These are phyloP conservation scores for Eremobia ochroleuca DNA, from an alignment of 2,888 invertebrate genomes.

Conservation along the genomic window DNA sequence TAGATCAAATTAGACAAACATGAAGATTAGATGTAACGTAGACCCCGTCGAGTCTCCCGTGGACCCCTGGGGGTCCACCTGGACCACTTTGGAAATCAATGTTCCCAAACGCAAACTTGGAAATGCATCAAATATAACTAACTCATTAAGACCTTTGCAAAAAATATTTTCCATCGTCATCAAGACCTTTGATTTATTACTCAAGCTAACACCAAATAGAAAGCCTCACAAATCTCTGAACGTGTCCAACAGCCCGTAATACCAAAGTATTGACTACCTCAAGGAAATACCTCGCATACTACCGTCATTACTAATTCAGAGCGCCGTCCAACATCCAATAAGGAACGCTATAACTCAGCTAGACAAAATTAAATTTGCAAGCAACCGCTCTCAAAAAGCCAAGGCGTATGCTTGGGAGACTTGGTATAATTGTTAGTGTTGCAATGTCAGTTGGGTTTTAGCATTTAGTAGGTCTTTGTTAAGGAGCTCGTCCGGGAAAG, in stretches of 20 bases:
- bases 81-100: too few species aligned
- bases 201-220: constrained; percentile 31
- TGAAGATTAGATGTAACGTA: too few species aligned
- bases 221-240: constrained; percentile 37
- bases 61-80: too few species aligned
- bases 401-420: not conserved
- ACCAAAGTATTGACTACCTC: constrained; percentile 51
- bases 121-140: not conserved
- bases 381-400: constrained; percentile 64
- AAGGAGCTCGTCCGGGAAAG: not conserved
- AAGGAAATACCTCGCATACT: constrained; percentile 52
- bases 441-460: constrained; percentile 1
- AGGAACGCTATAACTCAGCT: constrained; percentile 68
- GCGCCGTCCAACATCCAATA: constrained; percentile 65
- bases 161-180: not conserved
- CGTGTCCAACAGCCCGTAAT: constrained; percentile 23
- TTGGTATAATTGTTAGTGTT: constrained; percentile 10
- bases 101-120: too few species aligned
- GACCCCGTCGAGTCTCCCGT: too few species aligned
- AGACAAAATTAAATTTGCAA: constrained; percentile 72
- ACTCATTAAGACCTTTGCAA: not conserved
- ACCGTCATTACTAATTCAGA: constrained; percentile 63
- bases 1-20: too few species aligned
- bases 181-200: constrained; percentile 17
- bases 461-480: not conserved